Evolutionary conservation across 53 echinoderm and acorn worm genomes (phyloP), one percentile per base, ranked within the genome.

Genomic region (Stichopus horrens): DNA sequence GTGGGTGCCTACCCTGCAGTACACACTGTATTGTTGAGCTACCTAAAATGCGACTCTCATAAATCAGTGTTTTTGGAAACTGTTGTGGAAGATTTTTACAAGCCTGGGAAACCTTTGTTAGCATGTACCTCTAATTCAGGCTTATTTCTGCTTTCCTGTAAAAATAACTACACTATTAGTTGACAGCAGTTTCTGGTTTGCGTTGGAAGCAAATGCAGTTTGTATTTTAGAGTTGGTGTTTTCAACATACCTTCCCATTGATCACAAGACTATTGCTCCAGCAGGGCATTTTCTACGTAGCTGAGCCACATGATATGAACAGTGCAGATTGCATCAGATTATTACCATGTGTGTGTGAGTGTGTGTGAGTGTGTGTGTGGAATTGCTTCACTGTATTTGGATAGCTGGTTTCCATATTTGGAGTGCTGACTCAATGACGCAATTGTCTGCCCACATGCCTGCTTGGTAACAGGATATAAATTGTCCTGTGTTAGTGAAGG

Each of bases 371-470:
- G n/a, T n/a, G n/a, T n/a, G n/a, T n/a, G n/a, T n/a, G n/a, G 79
- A 53, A 55, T 79, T 13, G 55, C 19, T 19, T 79, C 19, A 8
- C 79, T 53, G 19, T 79, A 79, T 79, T 79, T 79, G 79, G 79
- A 13, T 0, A 14, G 9, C 51, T 6, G 5, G 5, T 19, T 53
- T 79, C 79, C 79, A 53, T 79, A 79, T 79, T 53, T 79, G 79
- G 79, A 51, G 10, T 9, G 79, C 55, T 79, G 79, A 79, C 54
- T 79, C 79, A 79, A 55, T 79, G 79, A 79, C 79, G 79, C 79
- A 79, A 53, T 19, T 55, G 55, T 52, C 53, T 79, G 56, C 79
- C 79, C 79, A 79, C 79, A 51, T 53, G 55, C 53, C n/a, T 79
- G 55, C 53, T 79, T 53, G 54, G 52, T 53, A 18, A 55, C 79